These are phyloP conservation scores for Dryobates pubescens DNA, from an alignment of 2,797 vertebrate genomes.

Conservation along the genomic window DNA sequence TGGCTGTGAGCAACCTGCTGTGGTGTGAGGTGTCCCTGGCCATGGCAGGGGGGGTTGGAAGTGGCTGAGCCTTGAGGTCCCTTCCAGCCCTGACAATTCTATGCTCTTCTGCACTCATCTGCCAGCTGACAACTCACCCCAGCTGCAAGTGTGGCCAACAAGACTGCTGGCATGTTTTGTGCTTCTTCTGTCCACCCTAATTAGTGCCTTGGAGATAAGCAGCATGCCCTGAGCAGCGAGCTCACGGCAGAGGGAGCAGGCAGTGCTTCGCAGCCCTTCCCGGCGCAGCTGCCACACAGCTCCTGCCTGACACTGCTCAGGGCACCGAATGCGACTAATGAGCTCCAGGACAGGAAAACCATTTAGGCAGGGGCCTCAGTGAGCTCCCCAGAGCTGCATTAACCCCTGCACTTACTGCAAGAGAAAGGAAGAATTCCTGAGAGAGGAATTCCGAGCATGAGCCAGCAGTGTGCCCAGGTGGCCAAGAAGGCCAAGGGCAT, in stretches of 20 bases:
- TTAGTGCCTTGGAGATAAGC: slow-evolving; percentile 14
- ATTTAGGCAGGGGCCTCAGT: not conserved
- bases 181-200: slow-evolving; percentile 26
- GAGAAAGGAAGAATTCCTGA: not conserved
- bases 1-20: too few relatives aligned
- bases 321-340: slow-evolving; percentile 32
- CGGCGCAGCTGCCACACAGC: not conserved
- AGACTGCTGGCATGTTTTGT: not conserved
- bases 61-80: too few relatives aligned
- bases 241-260: not conserved
- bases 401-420: not conserved
- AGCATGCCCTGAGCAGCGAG: not conserved
- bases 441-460: too few relatives aligned
- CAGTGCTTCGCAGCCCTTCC: not conserved
- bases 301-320: not conserved
- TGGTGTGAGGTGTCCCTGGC: too few relatives aligned
- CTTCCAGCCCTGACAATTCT: too few relatives aligned
- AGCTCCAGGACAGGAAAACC: slow-evolving; percentile 13
- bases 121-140: not conserved
- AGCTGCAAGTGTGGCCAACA: not conserved
- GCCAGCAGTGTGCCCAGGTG: too few relatives aligned
- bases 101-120: not conserved
- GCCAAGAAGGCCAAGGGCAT: too few relatives aligned
- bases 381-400: not conserved
- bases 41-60: too few relatives aligned